Percentiles rank a stretch among this genome's conserved stretches.
phyloP scores from a whole-genome alignment of 2,113 vertebrate species.

The Calypte anna region DNA sequence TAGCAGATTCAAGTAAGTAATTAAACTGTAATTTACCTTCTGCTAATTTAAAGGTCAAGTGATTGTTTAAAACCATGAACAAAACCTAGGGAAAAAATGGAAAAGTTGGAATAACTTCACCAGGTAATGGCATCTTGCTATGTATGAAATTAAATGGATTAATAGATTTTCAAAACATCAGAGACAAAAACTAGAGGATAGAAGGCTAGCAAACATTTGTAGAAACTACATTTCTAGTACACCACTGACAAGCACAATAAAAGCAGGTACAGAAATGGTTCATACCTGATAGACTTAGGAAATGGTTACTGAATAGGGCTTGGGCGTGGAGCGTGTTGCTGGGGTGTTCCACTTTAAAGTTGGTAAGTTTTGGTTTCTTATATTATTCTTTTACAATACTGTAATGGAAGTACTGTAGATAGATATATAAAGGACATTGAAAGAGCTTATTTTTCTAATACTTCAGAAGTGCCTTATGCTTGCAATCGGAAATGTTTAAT shows the following conservation, averaged over 20 bases:
- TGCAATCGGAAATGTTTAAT: not conserved
- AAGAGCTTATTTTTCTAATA: not conserved
- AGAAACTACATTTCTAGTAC: not conserved
- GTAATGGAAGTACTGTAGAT: not conserved
- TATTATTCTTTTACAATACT: not conserved
- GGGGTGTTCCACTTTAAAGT: not conserved
- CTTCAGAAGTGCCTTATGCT: not conserved
- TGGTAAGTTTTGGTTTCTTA: not conserved
- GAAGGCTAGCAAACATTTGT: not conserved
- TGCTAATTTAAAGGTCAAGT: not conserved
- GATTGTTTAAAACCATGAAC: not conserved
- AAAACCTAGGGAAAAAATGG: not conserved
- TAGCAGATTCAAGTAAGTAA: not conserved
- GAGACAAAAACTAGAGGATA: not conserved
- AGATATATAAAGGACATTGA: not conserved
- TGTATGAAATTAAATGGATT: not conserved
- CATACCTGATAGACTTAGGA: not conserved
- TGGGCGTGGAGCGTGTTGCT: accelerated
- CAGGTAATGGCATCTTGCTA: not conserved
- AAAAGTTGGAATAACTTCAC: not conserved
- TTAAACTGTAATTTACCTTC: not conserved
- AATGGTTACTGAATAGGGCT: not conserved
- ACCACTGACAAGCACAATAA: not conserved
- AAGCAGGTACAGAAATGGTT: not conserved
- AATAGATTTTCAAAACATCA: not conserved